Evolutionary conservation across 1,140 invertebrate genomes (phyloP), one percentile per base, ranked within the genome.

Genomic region (Psilanteris sp.): DNA sequence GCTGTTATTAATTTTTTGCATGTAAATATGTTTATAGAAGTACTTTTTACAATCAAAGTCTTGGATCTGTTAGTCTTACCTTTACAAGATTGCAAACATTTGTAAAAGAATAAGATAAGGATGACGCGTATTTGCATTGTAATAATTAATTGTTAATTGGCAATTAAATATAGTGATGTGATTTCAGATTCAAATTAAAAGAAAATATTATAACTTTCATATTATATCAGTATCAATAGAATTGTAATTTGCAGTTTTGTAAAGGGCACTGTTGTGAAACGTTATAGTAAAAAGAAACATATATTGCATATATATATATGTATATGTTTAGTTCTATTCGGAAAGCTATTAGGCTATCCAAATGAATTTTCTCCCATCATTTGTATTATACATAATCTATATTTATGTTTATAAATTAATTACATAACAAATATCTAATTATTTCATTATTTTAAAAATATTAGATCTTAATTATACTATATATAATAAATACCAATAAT

Each of bases 1-100:
- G 55, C 55, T 61, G 54, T 59, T 8, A 4, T 26, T 37, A 14
- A 4, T 41, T 43, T 67, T n/a, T 52, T 54, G 48, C 39, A 68
- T 68, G 48, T 41, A 68, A 68, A 59, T 59, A 68, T 20, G 31
- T 18, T 36, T 48, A n/a, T 54, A 46, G 26, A 50, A 31, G 26
- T 44, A 32, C 29, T 57, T 68, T 68, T 57, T 68, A 68, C 62
- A 67, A 34, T 54, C 43, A 68, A 43, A 68, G 52, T 59, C 62
- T 67, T 67, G 50, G 15, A 46, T 55, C 15, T 41, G 31, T 44
- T 24, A 44, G 39, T 14, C 26, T 22, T 9, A 15, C 26, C n/a
- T 22, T 0, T 50, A 50, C 43, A 50, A 29, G 50, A 39, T 31
- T 50, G 24, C 44, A 44, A 59, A 13, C 4, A 31, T n/a, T 16